These are phyloP conservation scores for Agrotis exclamationis DNA, from an alignment of 2,888 invertebrate genomes.

Conservation along the genomic window DNA sequence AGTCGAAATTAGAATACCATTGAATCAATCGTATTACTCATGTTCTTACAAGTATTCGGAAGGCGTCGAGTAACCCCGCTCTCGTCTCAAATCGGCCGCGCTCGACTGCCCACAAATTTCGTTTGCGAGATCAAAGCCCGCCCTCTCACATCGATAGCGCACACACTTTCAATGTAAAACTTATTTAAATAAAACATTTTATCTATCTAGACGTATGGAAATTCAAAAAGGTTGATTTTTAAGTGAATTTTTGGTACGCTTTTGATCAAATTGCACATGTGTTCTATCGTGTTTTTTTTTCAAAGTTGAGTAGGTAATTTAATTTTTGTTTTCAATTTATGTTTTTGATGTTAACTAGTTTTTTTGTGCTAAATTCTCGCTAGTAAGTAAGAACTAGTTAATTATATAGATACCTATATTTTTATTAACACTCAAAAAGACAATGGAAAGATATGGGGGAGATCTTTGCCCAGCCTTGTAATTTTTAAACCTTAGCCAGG, in stretches of 20 bases:
- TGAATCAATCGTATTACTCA: slow-evolving; percentile 19
- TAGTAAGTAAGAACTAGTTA: too few relatives aligned
- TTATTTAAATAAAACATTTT: slow-evolving; percentile 73
- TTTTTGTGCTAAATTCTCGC: background rate
- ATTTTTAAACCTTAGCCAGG: too few relatives aligned
- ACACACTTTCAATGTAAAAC: slow-evolving; percentile 63
- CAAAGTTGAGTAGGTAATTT: background rate
- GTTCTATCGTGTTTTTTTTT: slow-evolving; percentile 1
- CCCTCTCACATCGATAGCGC: slow-evolving; percentile 58
- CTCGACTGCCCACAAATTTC: slow-evolving; percentile 65
- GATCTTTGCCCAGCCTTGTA: too few relatives aligned
- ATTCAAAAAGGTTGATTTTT: slow-evolving; percentile 30
- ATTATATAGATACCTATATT: too few relatives aligned
- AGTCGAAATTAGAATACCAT: slow-evolving; percentile 3
- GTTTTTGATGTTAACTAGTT: background rate
- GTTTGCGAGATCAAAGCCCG: slow-evolving; percentile 68
- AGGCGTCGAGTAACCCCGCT: slow-evolving; percentile 46
- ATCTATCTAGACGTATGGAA: slow-evolving; percentile 34
- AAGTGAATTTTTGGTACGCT: slow-evolving; percentile 35
- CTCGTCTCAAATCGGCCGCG: slow-evolving; percentile 41
- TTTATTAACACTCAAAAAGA: too few relatives aligned
- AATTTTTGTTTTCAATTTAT: slow-evolving; percentile 8
- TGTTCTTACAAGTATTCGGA: slow-evolving; percentile 23
- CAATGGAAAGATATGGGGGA: too few relatives aligned
- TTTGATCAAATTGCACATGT: slow-evolving; percentile 31